Evolutionary conservation across 2,888 invertebrate genomes (phyloP).

Genomic region (Parapristionchus giblindavisi): DNA sequence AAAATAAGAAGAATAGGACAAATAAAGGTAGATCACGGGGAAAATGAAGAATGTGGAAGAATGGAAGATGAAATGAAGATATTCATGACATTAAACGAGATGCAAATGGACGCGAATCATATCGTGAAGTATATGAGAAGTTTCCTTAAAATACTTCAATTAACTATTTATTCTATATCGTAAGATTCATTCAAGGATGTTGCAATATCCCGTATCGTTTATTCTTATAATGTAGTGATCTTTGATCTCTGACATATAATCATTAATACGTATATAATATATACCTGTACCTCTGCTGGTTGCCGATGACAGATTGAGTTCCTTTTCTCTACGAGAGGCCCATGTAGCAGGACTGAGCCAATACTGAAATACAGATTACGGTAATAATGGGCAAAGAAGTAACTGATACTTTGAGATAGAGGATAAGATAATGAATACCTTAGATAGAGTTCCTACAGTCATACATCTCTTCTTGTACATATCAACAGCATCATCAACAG

Average conservation of each 20-base stretch:
- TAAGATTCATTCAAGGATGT: too few relatives aligned
- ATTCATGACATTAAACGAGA: slow-evolving; percentile 20
- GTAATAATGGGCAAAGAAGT: neutral
- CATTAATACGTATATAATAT: too few relatives aligned
- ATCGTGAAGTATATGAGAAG: slow-evolving; percentile 51
- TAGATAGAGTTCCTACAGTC: slow-evolving; percentile 67
- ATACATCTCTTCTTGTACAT: slow-evolving; percentile 69
- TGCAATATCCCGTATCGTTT: too few relatives aligned
- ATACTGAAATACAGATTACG: slow-evolving; percentile 50
- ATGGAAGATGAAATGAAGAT: neutral
- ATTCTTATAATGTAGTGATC: too few relatives aligned
- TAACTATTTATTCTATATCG: too few relatives aligned
- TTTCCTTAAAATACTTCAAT: slow-evolving; percentile 37
- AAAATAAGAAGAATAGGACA: too few relatives aligned
- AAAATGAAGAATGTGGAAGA: neutral
- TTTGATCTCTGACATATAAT: slow-evolving; percentile 16
- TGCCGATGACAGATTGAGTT: slow-evolving; percentile 59
- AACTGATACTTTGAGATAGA: neutral
- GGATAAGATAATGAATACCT: slow-evolving; percentile 43
- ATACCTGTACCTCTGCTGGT: slow-evolving; percentile 47
- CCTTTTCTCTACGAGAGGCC: slow-evolving; percentile 62
- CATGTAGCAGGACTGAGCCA: slow-evolving; percentile 67
- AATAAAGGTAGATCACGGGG: neutral
- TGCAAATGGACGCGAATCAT: slow-evolving; percentile 40
- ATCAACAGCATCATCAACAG: slow-evolving; percentile 67